A percentile compares a stretch with the other conserved stretches of the same genome.
Conservation (phyloP, 2,113 vertebrate genomes). For the Scytalopus superciliaris region DNA sequence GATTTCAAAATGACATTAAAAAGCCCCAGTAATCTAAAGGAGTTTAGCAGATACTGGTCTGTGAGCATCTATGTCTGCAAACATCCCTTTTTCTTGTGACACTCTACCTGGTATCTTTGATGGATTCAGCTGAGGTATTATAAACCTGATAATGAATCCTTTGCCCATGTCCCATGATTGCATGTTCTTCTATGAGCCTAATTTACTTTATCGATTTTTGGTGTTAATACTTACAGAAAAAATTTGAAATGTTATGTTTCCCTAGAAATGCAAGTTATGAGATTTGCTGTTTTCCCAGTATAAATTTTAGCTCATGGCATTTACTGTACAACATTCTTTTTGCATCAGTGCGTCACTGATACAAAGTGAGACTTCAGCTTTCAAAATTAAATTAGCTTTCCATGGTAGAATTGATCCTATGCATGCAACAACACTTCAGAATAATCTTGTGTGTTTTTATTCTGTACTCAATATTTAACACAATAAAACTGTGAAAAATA, state of each 20-base stretch:
- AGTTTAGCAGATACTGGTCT: background rate
- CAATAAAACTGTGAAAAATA: background rate
- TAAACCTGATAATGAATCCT: background rate
- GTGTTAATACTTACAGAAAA: background rate
- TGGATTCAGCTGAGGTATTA: background rate
- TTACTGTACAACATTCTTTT: background rate
- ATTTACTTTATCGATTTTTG: background rate
- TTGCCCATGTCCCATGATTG: background rate
- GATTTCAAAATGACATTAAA: constrained; percentile 31
- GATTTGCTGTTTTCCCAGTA: background rate
- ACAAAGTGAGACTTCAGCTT: background rate
- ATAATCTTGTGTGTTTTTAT: background rate
- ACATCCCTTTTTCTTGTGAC: background rate
- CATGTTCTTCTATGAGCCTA: background rate
- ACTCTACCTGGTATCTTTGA: background rate
- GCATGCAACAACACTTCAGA: background rate
- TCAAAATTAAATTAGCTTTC: background rate
- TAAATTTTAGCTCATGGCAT: background rate
- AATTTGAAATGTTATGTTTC: background rate
- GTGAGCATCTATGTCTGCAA: background rate
- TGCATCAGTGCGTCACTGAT: background rate
- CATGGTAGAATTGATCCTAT: background rate
- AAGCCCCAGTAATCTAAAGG: background rate
- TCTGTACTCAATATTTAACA: background rate
- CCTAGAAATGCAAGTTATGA: background rate